phyloP scores from a whole-genome alignment of 2,113 vertebrate genomes.

The Cisticola juncidis region DNA sequence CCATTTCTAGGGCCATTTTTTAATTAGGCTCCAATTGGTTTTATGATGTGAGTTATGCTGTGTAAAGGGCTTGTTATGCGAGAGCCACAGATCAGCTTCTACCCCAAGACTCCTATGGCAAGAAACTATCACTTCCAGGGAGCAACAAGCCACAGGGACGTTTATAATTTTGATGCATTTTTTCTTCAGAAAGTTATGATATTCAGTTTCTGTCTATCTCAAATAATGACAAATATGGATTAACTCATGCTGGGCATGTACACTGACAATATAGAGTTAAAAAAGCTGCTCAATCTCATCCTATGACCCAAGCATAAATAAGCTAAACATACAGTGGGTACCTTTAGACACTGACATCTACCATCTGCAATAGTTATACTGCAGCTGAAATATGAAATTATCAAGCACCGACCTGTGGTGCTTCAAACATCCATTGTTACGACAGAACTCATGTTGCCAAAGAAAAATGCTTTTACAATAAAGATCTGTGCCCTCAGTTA shows the following conservation, averaged over 20 bases:
- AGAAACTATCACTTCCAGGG: not conserved
- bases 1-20: not conserved
- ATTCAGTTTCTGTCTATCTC: not conserved
- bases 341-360: slow-evolving; percentile 21
- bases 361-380: not conserved
- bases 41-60: not conserved
- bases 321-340: slow-evolving; percentile 8
- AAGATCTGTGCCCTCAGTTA: slow-evolving; percentile 38
- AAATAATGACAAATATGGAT: not conserved
- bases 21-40: not conserved
- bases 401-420: not conserved
- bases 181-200: not conserved
- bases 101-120: not conserved
- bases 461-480: not conserved
- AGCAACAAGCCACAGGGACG: not conserved
- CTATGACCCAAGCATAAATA: slow-evolving; percentile 3
- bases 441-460: not conserved
- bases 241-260: not conserved
- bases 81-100: not conserved
- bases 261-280: not conserved
- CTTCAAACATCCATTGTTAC: not conserved
- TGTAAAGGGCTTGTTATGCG: not conserved
- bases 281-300: slow-evolving; percentile 5
- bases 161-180: not conserved
- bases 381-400: slow-evolving; percentile 1